A percentile compares a stretch with the other conserved stretches of the same genome.
Conservation (phyloP, 1,140 invertebrate species). For the Papilio aristodemus region DNA sequence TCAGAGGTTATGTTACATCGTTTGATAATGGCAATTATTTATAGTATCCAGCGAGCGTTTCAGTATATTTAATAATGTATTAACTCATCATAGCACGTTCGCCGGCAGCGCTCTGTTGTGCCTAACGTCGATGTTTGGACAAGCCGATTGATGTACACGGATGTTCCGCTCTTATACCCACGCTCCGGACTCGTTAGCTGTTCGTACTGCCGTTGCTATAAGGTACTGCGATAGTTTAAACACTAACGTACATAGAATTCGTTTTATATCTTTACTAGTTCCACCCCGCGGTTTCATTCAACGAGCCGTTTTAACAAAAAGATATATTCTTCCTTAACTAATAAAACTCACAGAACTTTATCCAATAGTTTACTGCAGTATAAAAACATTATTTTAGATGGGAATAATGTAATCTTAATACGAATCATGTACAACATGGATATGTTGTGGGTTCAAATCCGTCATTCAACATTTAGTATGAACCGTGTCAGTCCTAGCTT, state of each 20-base stretch:
- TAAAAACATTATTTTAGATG: too few relatives aligned
- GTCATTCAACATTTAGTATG: too few relatives aligned
- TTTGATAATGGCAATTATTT: constrained; percentile 35
- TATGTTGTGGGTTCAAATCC: too few relatives aligned
- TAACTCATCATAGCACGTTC: constrained; percentile 41
- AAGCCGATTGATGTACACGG: constrained; percentile 55
- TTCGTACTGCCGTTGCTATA: constrained; percentile 30
- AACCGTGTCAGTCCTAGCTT: too few relatives aligned
- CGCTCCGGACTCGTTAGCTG: constrained; percentile 58
- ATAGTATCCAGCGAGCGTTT: constrained; percentile 12
- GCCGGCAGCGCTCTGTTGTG: constrained; percentile 48
- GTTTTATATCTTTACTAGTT: not conserved
- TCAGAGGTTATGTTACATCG: constrained; percentile 10
- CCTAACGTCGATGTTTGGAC: constrained; percentile 56
- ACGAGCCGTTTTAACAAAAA: too few relatives aligned
- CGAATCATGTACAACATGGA: too few relatives aligned
- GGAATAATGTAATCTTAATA: too few relatives aligned
- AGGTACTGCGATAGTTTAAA: constrained; percentile 11
- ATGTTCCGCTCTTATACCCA: constrained; percentile 16
- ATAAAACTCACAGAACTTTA: too few relatives aligned
- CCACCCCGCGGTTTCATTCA: too few relatives aligned
- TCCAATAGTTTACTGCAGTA: too few relatives aligned
- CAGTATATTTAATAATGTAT: constrained; percentile 32
- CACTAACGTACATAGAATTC: not conserved
- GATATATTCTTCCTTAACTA: too few relatives aligned